phyloP scores from a whole-genome alignment of 2,888 invertebrate species.

The Hirtodrosophila duncani region DNA sequence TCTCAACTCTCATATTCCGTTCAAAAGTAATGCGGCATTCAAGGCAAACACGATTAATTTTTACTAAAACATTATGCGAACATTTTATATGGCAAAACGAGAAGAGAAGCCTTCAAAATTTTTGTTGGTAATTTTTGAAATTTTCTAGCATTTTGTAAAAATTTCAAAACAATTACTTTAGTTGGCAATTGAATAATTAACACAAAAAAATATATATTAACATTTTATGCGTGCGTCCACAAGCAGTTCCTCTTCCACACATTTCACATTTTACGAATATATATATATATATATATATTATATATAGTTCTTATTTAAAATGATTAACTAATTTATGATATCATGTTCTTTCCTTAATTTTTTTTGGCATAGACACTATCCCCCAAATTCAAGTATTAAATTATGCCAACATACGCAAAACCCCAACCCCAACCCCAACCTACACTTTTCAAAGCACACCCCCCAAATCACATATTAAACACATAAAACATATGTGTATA shows the following conservation, averaged over 20 bases:
- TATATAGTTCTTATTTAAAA: no score
- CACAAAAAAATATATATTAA: constrained; percentile 17
- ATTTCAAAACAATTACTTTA: constrained; percentile 53
- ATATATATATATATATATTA: no score
- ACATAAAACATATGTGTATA: constrained; percentile 23
- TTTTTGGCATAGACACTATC: constrained; percentile 43
- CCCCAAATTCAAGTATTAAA: constrained; percentile 64
- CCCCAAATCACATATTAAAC: constrained; percentile 26
- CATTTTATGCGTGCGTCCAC: constrained; percentile 46
- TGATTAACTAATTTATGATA: no score
- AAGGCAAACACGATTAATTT: no score
- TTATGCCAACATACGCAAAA: constrained; percentile 51
- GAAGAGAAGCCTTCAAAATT: no score
- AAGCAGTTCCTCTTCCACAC: constrained; percentile 54
- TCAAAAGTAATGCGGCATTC: no score
- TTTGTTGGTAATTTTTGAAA: constrained; percentile 61
- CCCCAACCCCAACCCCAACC: no score
- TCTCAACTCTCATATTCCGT: no score
- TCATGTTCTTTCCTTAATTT: constrained; percentile 24
- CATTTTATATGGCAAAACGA: no score
- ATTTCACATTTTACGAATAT: no score
- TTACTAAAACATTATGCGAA: no score
- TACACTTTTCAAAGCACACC: constrained; percentile 4
- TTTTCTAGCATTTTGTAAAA: constrained; percentile 48
- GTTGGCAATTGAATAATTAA: constrained; percentile 26